Evolutionary conservation across 2,113 vertebrate species (phyloP).

Genomic region (Lycaon pictus): DNA sequence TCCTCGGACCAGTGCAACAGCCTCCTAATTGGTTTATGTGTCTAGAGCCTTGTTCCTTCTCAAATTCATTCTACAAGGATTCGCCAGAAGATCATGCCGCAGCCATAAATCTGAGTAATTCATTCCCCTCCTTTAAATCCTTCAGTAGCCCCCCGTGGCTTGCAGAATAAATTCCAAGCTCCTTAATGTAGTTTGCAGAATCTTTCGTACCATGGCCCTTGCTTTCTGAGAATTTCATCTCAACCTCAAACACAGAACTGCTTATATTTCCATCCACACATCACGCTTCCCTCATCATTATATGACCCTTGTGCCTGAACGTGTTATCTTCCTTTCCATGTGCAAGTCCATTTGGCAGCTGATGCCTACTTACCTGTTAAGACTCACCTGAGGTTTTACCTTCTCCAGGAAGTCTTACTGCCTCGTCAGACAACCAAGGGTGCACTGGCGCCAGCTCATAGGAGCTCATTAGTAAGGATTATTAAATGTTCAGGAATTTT

Average conservation of each 20-base stretch:
- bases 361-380: background rate
- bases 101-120: background rate
- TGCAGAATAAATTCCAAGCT: background rate
- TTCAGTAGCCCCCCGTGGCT: background rate
- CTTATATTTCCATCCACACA: background rate
- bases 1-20: background rate
- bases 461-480: background rate
- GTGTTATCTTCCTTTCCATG: background rate
- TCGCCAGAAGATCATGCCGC: background rate
- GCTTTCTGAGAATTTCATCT: slow-evolving; percentile 4
- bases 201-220: background rate
- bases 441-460: background rate
- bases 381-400: background rate
- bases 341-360: background rate
- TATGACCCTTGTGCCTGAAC: background rate
- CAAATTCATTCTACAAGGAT: background rate
- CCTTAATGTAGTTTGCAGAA: background rate
- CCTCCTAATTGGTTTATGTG: background rate
- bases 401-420: background rate
- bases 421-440: background rate
- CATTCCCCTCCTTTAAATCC: background rate
- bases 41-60: background rate
- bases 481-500: background rate
- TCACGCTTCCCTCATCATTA: background rate
- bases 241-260: background rate